Conservation (phyloP, 2,797 vertebrate genomes). For the Ctenopoma multispine region DNA sequence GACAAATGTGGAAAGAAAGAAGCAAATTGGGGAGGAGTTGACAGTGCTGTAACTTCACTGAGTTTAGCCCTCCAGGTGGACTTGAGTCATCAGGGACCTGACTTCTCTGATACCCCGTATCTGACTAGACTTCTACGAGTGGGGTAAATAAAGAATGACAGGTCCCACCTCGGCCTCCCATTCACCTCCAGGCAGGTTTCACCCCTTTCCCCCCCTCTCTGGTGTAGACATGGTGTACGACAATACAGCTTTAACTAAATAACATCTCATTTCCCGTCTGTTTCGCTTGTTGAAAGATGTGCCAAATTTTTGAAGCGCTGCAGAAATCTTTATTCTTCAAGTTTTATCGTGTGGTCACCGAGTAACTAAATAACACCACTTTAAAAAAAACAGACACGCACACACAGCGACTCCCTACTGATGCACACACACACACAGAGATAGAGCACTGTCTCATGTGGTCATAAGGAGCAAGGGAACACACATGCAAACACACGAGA, state of each 20-base stretch:
- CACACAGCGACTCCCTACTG: constrained; percentile 30
- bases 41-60: constrained; percentile 55
- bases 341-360: constrained; percentile 68
- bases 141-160: constrained; percentile 78
- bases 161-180: constrained; percentile 27
- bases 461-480: constrained; percentile 51
- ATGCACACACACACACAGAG: constrained; percentile 40
- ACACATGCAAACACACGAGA: constrained; percentile 66
- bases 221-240: constrained; percentile 26
- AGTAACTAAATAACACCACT: constrained; percentile 57
- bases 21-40: constrained; percentile 46
- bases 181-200: constrained; percentile 60
- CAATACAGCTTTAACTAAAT: constrained; percentile 27
- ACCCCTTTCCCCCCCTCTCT: constrained; percentile 38
- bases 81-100: constrained; percentile 71
- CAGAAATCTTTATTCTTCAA: constrained; percentile 32
- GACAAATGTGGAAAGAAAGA: constrained; percentile 33
- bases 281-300: constrained; percentile 19
- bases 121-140: constrained; percentile 71
- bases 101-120: constrained; percentile 61
- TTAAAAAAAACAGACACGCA: constrained; percentile 53
- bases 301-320: constrained; percentile 5
- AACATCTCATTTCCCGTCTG: constrained; percentile 32
- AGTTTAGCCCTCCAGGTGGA: constrained; percentile 62
- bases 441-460: constrained; percentile 56